Evolutionary conservation across 2,113 vertebrate genomes (phyloP).

Genomic region (Puma concolor): DNA sequence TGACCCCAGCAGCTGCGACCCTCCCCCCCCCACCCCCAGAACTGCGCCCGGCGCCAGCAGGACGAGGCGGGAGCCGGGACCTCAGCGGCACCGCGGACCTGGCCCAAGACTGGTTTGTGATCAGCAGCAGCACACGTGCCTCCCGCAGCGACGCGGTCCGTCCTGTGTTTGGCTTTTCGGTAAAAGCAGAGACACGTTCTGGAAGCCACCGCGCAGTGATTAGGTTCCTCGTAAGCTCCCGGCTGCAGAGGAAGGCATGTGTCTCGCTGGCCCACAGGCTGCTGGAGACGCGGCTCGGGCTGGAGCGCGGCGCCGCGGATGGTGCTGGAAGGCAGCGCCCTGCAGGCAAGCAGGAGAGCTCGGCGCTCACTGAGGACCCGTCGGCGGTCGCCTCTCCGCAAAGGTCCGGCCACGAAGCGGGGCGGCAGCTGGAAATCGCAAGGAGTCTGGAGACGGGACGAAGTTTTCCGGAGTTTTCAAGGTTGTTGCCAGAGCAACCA

Average conservation of each 20-base stretch:
- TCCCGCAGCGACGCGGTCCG: not conserved
- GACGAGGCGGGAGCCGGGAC: not conserved
- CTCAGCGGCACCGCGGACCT: rapidly evolving
- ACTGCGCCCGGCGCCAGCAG: too few relatives aligned
- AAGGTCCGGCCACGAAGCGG: not conserved
- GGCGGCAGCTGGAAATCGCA: not conserved
- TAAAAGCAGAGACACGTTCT: not conserved
- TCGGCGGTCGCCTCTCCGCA: not conserved
- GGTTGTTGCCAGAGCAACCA: conserved; percentile 71
- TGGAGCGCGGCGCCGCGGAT: too few relatives aligned
- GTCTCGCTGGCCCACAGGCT: not conserved
- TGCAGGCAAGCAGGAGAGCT: too few relatives aligned
- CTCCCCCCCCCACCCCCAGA: not conserved
- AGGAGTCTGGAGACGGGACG: conserved; percentile 15
- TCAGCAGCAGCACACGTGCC: not conserved
- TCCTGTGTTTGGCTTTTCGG: not conserved
- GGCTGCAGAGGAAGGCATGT: not conserved
- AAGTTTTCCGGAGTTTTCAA: conserved; percentile 51
- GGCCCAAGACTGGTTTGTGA: not conserved
- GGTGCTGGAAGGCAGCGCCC: too few relatives aligned
- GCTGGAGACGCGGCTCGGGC: not conserved
- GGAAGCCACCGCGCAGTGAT: not conserved
- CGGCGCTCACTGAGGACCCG: not conserved
- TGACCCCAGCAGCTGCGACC: not conserved
- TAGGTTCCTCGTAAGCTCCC: not conserved